Evolutionary conservation across 2,797 vertebrate genomes (phyloP), one percentile per base, ranked within the genome.

Genomic region (Tarsius wallacei): DNA sequence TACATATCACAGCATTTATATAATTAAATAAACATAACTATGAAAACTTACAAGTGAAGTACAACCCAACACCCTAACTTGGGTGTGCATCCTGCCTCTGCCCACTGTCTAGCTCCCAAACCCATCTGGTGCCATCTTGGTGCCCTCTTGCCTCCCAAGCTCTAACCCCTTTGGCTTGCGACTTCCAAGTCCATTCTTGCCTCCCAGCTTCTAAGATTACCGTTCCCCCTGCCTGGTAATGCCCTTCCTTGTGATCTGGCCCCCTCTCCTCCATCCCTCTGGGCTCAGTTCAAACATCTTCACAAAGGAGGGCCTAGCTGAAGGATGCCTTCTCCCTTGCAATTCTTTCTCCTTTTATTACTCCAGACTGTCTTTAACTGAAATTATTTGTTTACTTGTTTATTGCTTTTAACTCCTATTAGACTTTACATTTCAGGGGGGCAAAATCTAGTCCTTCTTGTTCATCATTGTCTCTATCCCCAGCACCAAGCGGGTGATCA

Each of bases 401-500:
- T 57, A 36, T 57, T 49, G 13, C 55, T 92, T 8, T 90, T 63
- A n/a, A 87, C 14, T 73, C 36, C 36, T 26, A 74, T 36, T 10
- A 87, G 77, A 64, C 74, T 91, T 89, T 95, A 70, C 76, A 47
- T 61, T 93, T 87, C 70, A 74, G 42, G 36, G 81, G 53, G 36
- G 71, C 22, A 88, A 61, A 64, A 77, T 9, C 28, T 42, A 78
- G 11, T 87, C 53, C n/a, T 63, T 81, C 4, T 2, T 42, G 12
- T 55, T 89, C 21, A 55, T 42, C 6, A 4, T 8, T 57, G 4
- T 81, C 22, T 42, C 42, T 42, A 26, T 81, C 21, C 83, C 26
- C n/a, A 78, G 64, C 2, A 80, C 70, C 36, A 85, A 64, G 15
- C 59, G 64, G 15, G 2, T 83, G 59, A 84, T 71, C 15, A 19